phyloP scores from a whole-genome alignment of 35 echinoderm and acorn worm species.

The Patiria miniata region DNA sequence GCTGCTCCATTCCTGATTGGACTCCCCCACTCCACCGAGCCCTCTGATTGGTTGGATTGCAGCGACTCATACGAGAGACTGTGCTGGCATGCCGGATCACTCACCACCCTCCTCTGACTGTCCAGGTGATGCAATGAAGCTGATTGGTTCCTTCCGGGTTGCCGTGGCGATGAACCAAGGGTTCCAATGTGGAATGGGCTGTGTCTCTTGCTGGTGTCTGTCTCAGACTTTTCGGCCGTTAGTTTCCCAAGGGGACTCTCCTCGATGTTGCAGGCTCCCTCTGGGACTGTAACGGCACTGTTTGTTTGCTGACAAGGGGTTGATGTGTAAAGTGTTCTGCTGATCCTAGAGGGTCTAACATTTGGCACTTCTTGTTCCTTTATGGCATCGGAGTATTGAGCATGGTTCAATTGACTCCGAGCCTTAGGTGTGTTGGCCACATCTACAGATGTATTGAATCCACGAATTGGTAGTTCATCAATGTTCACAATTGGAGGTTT shows the following conservation, averaged over 20 bases:
- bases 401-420: not conserved
- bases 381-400: not conserved
- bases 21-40: slow-evolving; percentile 49
- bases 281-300: not conserved
- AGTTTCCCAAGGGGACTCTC: not conserved
- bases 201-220: not conserved
- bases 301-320: not conserved
- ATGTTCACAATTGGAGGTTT: slow-evolving; percentile 5
- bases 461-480: slow-evolving; percentile 16
- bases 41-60: slow-evolving; percentile 42
- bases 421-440: not conserved
- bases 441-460: not conserved
- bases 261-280: not conserved
- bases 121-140: not conserved
- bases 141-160: not conserved
- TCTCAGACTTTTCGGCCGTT: not conserved
- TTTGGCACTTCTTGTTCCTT: not conserved
- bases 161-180: not conserved
- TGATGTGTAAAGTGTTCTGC: not conserved
- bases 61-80: slow-evolving; percentile 49
- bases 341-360: not conserved
- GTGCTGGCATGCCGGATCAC: slow-evolving; percentile 19
- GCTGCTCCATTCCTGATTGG: slow-evolving; percentile 31
- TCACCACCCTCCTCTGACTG: not conserved
- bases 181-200: slow-evolving; percentile 6